phyloP scores from a whole-genome alignment of 2,888 invertebrate species.

The Dicyrtoma fusca region DNA sequence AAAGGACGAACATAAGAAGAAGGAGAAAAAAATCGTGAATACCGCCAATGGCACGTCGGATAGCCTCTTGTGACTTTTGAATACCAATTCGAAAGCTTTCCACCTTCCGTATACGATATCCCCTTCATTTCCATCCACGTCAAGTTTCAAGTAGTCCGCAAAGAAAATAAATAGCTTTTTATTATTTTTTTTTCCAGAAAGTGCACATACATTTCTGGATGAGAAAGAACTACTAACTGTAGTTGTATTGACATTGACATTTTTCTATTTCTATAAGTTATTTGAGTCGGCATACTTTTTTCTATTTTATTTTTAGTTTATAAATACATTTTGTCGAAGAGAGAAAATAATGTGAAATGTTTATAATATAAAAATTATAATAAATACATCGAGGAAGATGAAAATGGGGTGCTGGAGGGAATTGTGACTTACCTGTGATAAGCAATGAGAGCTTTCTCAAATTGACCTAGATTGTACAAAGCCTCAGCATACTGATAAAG shows the following conservation, averaged over 20 bases:
- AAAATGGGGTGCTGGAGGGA: neutral
- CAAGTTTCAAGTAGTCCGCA: neutral
- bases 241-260: no score
- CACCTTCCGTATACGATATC: slow-evolving; percentile 50
- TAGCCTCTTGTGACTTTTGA: slow-evolving; percentile 56
- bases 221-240: no score
- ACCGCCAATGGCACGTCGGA: slow-evolving; percentile 53
- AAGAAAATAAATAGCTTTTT: slow-evolving; percentile 5
- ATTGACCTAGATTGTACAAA: slow-evolving; percentile 54
- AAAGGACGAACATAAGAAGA: neutral
- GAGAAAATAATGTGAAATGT: neutral
- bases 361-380: neutral
- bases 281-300: no score
- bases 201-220: no score
- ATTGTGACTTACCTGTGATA: slow-evolving; percentile 43
- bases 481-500: slow-evolving; percentile 54
- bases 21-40: slow-evolving; percentile 14
- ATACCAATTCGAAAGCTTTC: slow-evolving; percentile 54
- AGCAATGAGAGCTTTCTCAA: slow-evolving; percentile 55
- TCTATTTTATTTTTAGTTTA: no score
- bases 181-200: neutral
- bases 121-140: slow-evolving; percentile 30
- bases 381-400: no score
- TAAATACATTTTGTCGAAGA: no score
- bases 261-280: no score